phyloP scores from a whole-genome alignment of 2,888 invertebrate species.

The Erebia epiphron region DNA sequence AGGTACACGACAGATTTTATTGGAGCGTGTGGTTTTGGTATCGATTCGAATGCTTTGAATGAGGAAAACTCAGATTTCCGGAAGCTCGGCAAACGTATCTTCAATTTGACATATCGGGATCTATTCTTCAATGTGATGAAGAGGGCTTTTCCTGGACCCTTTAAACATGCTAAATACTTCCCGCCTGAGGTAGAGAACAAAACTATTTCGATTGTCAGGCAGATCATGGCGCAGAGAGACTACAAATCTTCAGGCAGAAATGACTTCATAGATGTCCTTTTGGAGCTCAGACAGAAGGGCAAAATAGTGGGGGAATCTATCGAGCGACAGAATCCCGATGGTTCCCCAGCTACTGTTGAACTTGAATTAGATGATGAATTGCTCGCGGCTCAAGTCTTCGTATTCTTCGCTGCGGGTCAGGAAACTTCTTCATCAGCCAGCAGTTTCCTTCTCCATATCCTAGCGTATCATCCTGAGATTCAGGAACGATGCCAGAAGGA shows the following conservation, averaged over 20 bases:
- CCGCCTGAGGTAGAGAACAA: constrained; percentile 43
- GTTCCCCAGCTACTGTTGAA: constrained; percentile 46
- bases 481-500: constrained; percentile 55
- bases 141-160: constrained; percentile 43
- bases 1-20: constrained; percentile 55
- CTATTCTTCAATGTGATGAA: constrained; percentile 43
- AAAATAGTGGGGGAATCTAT: constrained; percentile 46
- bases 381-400: constrained; percentile 52
- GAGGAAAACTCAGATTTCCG: constrained; percentile 50
- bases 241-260: constrained; percentile 48
- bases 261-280: constrained; percentile 56
- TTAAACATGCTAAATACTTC: constrained; percentile 42
- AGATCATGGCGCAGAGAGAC: constrained; percentile 48
- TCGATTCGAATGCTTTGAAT: constrained; percentile 49
- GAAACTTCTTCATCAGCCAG: constrained; percentile 63
- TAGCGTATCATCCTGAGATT: constrained; percentile 56
- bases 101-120: constrained; percentile 41
- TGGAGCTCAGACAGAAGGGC: constrained; percentile 52
- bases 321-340: constrained; percentile 46
- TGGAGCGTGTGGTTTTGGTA: constrained; percentile 53
- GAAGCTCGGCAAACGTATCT: constrained; percentile 41
- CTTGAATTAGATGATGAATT: constrained; percentile 49
- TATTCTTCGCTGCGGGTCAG: constrained; percentile 61
- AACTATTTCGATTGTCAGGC: constrained; percentile 44
- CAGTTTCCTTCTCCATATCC: constrained; percentile 54